These are phyloP conservation scores for Chironomus tentans DNA, from an alignment of 2,888 invertebrate species.

Conservation along the genomic window DNA sequence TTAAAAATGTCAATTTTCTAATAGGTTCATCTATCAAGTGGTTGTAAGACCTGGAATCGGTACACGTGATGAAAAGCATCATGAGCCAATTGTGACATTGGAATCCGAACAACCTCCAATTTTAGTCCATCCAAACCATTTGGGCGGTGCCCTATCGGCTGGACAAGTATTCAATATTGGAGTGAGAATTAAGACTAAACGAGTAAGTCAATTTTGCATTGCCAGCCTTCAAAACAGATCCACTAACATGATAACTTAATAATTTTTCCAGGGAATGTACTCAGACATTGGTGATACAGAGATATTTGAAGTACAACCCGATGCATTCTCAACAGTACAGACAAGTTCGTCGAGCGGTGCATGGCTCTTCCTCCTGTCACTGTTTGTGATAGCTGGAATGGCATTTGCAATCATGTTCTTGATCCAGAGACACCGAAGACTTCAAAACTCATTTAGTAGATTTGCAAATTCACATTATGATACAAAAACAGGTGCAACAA, in stretches of 20 bases:
- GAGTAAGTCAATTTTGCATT: conserved; percentile 30
- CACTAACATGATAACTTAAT: background rate
- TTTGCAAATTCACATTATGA: conserved; percentile 81
- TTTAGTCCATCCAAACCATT: conserved; percentile 30
- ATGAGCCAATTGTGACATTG: conserved; percentile 38
- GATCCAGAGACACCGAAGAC: conserved; percentile 58
- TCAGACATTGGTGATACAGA: conserved; percentile 33
- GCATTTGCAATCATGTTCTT: conserved; percentile 52
- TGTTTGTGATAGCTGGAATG: conserved; percentile 44
- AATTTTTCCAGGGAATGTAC: conserved; percentile 31
- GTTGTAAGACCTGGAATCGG: conserved; percentile 50
- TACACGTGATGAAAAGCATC: conserved; percentile 30
- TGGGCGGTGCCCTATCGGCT: conserved; percentile 45
- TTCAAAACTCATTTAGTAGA: conserved; percentile 68
- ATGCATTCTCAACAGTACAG: conserved; percentile 30
- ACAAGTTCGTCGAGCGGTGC: conserved; percentile 31
- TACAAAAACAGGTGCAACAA: conserved; percentile 76
- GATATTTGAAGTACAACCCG: conserved; percentile 31
- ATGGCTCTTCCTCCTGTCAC: conserved; percentile 48
- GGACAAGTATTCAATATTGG: conserved; percentile 52
- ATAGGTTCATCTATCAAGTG: conserved; percentile 53
- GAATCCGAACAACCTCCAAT: conserved; percentile 46
- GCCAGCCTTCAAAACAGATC: background rate
- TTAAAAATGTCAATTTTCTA: conserved; percentile 29
- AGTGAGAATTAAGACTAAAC: conserved; percentile 50